Evolutionary conservation across 92 coral and sea anemone species (phyloP).

Genomic region (Muricea muricata): DNA sequence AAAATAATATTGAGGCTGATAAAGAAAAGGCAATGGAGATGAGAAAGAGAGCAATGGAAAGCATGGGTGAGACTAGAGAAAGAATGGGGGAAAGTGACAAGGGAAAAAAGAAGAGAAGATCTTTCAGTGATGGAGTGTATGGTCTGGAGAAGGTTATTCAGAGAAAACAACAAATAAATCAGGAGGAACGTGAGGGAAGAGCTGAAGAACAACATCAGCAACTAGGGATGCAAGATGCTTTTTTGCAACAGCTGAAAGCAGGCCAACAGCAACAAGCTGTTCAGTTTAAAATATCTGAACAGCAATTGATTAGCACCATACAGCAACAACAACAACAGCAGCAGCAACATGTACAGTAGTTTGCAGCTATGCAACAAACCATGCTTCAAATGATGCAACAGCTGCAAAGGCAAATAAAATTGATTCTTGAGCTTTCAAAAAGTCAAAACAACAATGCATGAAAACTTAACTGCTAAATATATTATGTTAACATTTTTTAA

Average conservation of each 20-base stretch:
- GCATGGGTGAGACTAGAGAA: not conserved
- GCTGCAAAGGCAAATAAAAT: not conserved
- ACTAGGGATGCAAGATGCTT: no score
- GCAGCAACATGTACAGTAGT: not conserved
- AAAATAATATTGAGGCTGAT: not conserved
- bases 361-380: not conserved
- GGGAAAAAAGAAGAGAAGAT: no score
- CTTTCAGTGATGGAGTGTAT: no score
- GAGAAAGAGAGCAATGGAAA: slow-evolving; percentile 9
- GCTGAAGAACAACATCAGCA: no score
- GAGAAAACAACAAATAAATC: no score
- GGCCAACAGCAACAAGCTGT: no score
- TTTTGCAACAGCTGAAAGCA: no score
- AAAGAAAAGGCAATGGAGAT: slow-evolving; percentile 1
- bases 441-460: not conserved
- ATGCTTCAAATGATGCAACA: not conserved
- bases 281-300: not conserved
- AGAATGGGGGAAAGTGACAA: not conserved
- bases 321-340: not conserved
- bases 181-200: no score
- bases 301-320: not conserved
- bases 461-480: no score
- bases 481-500: no score
- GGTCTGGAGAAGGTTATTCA: no score
- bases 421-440: not conserved